Evolutionary conservation across 2,888 invertebrate genomes (phyloP).

Genomic region (Stenchaetothrips biformis): DNA sequence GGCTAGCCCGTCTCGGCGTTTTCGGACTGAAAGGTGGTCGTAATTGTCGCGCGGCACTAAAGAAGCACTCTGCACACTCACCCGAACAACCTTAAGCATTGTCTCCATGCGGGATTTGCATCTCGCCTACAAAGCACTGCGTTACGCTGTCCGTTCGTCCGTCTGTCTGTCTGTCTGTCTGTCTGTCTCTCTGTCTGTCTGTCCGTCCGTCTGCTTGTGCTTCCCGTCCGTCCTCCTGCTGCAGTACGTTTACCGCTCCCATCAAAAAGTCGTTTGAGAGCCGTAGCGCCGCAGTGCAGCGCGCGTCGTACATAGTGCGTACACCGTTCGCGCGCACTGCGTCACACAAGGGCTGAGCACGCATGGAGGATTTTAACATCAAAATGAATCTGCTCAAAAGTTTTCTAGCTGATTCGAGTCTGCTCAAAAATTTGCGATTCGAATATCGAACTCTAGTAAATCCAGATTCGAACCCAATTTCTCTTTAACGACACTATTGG

Average conservation of each 20-base stretch:
- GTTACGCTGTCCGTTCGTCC: neutral
- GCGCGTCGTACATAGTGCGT: no score
- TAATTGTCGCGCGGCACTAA: neutral
- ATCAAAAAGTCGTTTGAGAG: neutral
- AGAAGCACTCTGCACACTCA: neutral
- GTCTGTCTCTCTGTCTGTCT: neutral
- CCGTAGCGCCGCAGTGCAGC: neutral
- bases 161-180: neutral
- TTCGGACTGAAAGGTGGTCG: neutral
- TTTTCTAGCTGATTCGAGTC: no score
- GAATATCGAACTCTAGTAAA: no score
- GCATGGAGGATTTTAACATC: no score
- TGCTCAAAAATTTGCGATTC: no score
- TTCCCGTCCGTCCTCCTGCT: neutral
- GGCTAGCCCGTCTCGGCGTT: neutral
- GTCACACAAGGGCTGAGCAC: no score
- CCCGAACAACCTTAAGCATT: neutral
- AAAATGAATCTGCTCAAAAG: no score
- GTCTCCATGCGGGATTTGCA: conserved; percentile 3
- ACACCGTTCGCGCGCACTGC: no score
- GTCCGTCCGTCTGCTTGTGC: no score
- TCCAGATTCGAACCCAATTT: no score
- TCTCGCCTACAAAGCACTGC: conserved; percentile 1
- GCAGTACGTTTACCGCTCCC: neutral
- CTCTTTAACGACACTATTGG: no score